Percentiles rank a stretch among this genome's conserved stretches.
Conservation (phyloP, 2,113 vertebrate genomes). For the Psettodes erumei region DNA sequence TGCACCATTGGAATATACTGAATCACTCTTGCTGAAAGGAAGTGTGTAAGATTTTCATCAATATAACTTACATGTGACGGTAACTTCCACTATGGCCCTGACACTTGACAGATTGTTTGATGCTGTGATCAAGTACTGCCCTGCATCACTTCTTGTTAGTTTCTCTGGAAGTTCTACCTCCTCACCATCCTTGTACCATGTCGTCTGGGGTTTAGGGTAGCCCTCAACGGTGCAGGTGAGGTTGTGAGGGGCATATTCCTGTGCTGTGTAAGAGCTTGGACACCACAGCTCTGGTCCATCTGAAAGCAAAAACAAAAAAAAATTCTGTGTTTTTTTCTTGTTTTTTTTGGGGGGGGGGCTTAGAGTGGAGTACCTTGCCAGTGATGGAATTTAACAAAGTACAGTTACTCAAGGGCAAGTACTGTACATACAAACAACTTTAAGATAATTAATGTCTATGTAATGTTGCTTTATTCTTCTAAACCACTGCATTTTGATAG, state of each 20-base stretch:
- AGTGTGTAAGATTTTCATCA: not conserved
- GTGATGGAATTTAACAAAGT: no score
- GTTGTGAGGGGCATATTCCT: slow-evolving; percentile 29
- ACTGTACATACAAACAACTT: no score
- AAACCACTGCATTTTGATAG: no score
- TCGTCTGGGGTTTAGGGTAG: slow-evolving; percentile 13
- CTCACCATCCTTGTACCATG: slow-evolving; percentile 58
- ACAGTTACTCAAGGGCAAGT: no score
- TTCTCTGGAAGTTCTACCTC: slow-evolving; percentile 35
- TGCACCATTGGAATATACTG: not conserved
- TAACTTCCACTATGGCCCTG: slow-evolving; percentile 40
- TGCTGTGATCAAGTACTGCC: slow-evolving; percentile 59
- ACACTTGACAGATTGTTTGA: not conserved
- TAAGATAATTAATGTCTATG: no score
- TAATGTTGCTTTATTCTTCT: no score
- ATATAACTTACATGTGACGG: slow-evolving; percentile 60
- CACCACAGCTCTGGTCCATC: slow-evolving; percentile 57
- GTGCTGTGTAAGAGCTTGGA: slow-evolving; percentile 1
- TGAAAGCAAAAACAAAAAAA: slow-evolving; percentile 26
- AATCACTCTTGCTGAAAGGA: no score
- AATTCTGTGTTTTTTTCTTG: not conserved
- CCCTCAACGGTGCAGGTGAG: slow-evolving; percentile 40
- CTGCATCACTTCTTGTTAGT: slow-evolving; percentile 52
- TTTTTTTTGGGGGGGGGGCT: no score
- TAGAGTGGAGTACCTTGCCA: no score